Evolutionary conservation across 2,888 invertebrate species (phyloP).

Genomic region (Diarsia rubi): DNA sequence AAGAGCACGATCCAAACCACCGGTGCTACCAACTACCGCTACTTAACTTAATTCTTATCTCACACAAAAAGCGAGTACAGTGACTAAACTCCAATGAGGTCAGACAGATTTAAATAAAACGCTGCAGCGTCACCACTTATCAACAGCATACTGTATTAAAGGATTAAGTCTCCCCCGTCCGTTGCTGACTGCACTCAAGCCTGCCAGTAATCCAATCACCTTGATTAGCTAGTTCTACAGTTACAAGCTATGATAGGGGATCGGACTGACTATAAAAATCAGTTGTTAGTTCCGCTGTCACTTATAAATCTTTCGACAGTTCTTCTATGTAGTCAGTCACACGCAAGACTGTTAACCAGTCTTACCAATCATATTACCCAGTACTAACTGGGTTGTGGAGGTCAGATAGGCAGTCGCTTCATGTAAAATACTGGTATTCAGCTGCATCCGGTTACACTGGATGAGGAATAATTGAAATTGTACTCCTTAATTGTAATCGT

Average conservation of each 20-base stretch:
- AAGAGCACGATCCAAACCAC: neutral
- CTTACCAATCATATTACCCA: too few relatives aligned
- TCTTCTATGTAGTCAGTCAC: too few relatives aligned
- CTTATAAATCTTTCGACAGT: too few relatives aligned
- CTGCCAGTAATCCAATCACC: constrained; percentile 25
- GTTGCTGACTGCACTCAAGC: neutral
- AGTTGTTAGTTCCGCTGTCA: too few relatives aligned
- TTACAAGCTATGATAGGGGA: too few relatives aligned
- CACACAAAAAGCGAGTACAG: neutral
- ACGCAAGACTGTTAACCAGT: too few relatives aligned
- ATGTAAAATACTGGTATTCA: neutral
- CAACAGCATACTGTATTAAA: neutral
- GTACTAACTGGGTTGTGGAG: too few relatives aligned
- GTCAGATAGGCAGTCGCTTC: neutral
- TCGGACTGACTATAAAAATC: too few relatives aligned
- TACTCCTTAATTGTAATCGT: constrained; percentile 7
- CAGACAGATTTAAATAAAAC: neutral
- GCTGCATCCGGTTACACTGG: neutral
- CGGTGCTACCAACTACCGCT: neutral
- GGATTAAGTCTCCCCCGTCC: constrained; percentile 3
- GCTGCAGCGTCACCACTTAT: too few relatives aligned
- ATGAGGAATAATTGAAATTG: neutral
- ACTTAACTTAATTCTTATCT: neutral
- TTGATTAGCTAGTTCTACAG: neutral
- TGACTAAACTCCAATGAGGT: neutral